These are phyloP conservation scores for Ichneumoninae sp. DNA, from an alignment of 2,888 invertebrate genomes.

Conservation along the genomic window DNA sequence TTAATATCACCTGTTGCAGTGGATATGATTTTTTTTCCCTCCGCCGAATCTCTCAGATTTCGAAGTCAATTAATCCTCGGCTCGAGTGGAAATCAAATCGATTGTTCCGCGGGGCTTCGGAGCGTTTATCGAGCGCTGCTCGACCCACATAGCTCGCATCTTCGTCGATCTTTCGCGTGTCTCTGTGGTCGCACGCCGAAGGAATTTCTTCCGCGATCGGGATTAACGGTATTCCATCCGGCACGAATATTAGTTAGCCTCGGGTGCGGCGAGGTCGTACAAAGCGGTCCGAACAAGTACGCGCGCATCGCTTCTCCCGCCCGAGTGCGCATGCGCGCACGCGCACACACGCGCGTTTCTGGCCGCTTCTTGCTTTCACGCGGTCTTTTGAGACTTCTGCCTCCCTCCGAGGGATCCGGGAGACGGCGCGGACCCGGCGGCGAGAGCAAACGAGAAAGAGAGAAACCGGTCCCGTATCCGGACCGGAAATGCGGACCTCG, in stretches of 20 bases:
- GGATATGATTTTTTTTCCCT: too few species aligned
- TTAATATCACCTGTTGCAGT: too few species aligned
- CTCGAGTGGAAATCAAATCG: neutral
- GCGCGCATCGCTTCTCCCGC: conserved; percentile 13
- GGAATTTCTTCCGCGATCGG: conserved; percentile 62
- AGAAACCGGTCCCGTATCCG: conserved; percentile 83
- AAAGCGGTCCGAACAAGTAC: conserved; percentile 52
- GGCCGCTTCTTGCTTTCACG: conserved; percentile 23
- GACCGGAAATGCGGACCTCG: conserved; percentile 83
- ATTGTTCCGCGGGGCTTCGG: neutral
- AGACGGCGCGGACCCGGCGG: neutral
- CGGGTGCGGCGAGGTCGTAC: conserved; percentile 59
- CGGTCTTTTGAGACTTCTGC: neutral
- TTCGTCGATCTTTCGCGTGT: conserved; percentile 14
- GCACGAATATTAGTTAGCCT: conserved; percentile 58
- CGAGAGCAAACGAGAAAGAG: conserved; percentile 44
- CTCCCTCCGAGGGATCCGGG: conserved; percentile 24
- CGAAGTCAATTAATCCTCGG: neutral
- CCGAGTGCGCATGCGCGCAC: neutral
- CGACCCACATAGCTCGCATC: conserved; percentile 4
- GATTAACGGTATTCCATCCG: conserved; percentile 66
- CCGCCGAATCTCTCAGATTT: neutral
- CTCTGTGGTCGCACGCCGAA: neutral
- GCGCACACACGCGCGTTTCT: neutral
- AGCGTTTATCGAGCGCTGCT: neutral